phyloP scores from a whole-genome alignment of 92 coral and sea anemone species.

The Bergia puertoricense region DNA sequence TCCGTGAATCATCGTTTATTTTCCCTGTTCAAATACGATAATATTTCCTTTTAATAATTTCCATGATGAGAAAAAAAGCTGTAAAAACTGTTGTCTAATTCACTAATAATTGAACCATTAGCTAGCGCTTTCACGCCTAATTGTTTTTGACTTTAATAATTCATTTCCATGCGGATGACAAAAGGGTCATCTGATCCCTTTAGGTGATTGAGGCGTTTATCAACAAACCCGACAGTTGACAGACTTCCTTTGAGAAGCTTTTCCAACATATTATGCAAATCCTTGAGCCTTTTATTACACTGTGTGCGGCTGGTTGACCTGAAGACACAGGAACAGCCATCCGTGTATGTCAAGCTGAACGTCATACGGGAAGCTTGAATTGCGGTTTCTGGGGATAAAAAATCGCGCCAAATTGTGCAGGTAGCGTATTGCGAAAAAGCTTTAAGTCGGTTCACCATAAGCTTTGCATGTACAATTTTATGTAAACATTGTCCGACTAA shows the following conservation, averaged over 20 bases:
- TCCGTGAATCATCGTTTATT: too few relatives aligned
- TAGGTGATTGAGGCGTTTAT: neutral
- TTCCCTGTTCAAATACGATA: neutral
- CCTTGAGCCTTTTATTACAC: conserved; percentile 30
- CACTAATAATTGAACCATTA: too few relatives aligned
- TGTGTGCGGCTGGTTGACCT: conserved; percentile 23
- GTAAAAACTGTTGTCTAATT: neutral
- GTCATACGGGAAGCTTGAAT: neutral
- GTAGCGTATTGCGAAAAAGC: neutral
- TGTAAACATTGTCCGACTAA: conserved; percentile 9
- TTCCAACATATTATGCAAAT: conserved; percentile 41
- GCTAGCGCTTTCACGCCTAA: neutral
- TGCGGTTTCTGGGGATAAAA: neutral
- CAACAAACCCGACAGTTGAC: conserved; percentile 31
- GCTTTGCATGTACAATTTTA: neutral
- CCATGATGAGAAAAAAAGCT: neutral
- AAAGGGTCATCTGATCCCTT: conserved; percentile 41
- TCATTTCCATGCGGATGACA: conserved; percentile 7
- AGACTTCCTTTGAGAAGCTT: conserved; percentile 17
- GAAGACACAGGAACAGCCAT: neutral
- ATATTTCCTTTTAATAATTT: neutral
- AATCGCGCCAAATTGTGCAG: neutral
- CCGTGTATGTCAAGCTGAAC: neutral
- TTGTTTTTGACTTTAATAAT: conserved; percentile 21
- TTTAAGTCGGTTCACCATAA: neutral